These are phyloP conservation scores for Agriopis marginaria DNA, from an alignment of 2,888 invertebrate genomes.

Conservation along the genomic window DNA sequence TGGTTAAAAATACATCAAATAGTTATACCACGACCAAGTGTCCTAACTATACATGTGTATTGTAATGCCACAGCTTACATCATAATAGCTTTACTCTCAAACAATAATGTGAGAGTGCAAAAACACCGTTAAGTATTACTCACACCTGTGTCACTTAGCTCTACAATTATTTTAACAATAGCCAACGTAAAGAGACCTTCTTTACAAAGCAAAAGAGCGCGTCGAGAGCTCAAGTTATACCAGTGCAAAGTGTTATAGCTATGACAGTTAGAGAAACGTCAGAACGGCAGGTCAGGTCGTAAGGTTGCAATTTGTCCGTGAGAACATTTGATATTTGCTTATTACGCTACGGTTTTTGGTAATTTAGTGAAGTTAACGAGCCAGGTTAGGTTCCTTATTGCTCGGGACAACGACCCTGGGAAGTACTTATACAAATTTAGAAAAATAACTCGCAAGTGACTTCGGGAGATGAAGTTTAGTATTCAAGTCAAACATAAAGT, in stretches of 20 bases:
- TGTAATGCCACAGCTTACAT: too few relatives aligned
- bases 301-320: conserved; percentile 75
- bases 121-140: conserved; percentile 74
- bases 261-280: conserved; percentile 77
- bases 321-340: conserved; percentile 63
- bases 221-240: conserved; percentile 49
- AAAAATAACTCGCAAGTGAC: background rate
- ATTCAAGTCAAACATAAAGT: background rate
- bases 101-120: conserved; percentile 49
- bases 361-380: conserved; percentile 40
- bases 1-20: too few relatives aligned
- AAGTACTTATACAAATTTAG: conserved; percentile 5
- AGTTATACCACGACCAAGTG: too few relatives aligned
- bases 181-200: conserved; percentile 57
- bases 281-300: conserved; percentile 73
- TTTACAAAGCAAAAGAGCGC: conserved; percentile 7
- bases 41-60: too few relatives aligned
- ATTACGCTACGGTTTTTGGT: conserved; percentile 47
- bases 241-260: conserved; percentile 63
- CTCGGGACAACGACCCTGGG: conserved; percentile 14
- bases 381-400: conserved; percentile 27
- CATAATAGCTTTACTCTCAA: too few relatives aligned
- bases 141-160: conserved; percentile 68
- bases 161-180: conserved; percentile 67
- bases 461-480: background rate